phyloP scores from a whole-genome alignment of 2,888 invertebrate species.

The Cinara cedri region DNA sequence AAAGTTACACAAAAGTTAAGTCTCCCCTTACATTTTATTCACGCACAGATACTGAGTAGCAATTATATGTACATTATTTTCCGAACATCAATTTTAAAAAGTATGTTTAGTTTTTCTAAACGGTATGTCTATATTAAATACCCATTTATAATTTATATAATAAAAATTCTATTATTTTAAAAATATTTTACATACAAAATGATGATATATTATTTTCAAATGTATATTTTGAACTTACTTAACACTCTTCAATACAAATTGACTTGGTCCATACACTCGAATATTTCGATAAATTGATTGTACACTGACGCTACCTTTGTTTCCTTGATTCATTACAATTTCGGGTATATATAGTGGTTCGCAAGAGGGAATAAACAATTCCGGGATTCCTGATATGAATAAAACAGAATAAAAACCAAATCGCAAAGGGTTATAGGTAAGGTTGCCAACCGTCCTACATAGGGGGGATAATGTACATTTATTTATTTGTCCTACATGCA shows the following conservation, averaged over 20 bases:
- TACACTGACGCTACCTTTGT: slow-evolving; percentile 73
- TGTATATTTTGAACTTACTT: slow-evolving; percentile 66
- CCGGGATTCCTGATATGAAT: slow-evolving; percentile 67
- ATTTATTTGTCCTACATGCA: too few species aligned
- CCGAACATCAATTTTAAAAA: too few species aligned
- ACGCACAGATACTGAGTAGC: too few species aligned
- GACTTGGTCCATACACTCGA: slow-evolving; percentile 70
- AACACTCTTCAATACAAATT: slow-evolving; percentile 71
- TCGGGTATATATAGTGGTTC: slow-evolving; percentile 75
- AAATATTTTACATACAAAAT: background rate
- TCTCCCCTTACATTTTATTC: too few species aligned
- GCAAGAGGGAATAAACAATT: slow-evolving; percentile 72
- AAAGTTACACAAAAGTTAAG: too few species aligned
- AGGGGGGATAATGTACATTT: too few species aligned
- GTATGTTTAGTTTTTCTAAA: too few species aligned
- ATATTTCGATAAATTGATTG: slow-evolving; percentile 73
- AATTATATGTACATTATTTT: too few species aligned
- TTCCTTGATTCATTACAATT: slow-evolving; percentile 72
- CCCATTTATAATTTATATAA: too few species aligned
- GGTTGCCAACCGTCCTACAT: too few species aligned
- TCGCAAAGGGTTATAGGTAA: too few species aligned
- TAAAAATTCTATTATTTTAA: background rate
- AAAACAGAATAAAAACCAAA: background rate
- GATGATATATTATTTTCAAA: background rate
- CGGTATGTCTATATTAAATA: too few species aligned